phyloP scores from a whole-genome alignment of 2,113 vertebrate genomes.

The Chaenocephalus aceratus region DNA sequence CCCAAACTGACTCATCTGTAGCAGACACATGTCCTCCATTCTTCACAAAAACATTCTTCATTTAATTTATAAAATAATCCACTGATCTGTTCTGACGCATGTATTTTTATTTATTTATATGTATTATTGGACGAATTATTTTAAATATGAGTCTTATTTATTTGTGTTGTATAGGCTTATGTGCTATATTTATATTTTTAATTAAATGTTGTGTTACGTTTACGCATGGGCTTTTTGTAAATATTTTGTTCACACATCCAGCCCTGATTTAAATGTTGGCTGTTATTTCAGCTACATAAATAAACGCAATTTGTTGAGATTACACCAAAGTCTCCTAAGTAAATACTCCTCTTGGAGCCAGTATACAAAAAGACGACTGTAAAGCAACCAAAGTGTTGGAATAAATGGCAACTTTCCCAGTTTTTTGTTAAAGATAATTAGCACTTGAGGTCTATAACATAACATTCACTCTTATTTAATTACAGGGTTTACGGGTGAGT shows the following conservation, averaged over 20 bases:
- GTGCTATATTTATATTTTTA: not conserved
- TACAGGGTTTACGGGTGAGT: conserved; percentile 26
- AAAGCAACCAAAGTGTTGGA: not conserved
- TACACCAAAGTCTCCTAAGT: not conserved
- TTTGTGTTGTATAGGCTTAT: conserved; percentile 17
- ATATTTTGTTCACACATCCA: not conserved
- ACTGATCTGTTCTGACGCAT: not conserved
- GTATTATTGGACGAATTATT: conserved; percentile 23
- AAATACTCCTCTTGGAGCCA: conserved; percentile 11
- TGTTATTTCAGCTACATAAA: conserved; percentile 26
- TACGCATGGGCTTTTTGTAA: not conserved
- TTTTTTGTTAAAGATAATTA: conserved; percentile 43
- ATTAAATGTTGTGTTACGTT: not conserved
- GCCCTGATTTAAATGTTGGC: not conserved
- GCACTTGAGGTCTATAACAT: conserved; percentile 37
- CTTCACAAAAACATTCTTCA: not conserved
- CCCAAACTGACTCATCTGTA: conserved; percentile 96
- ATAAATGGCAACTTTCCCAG: conserved; percentile 6
- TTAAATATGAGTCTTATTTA: conserved; percentile 25
- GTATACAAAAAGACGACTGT: not conserved
- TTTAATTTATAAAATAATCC: not conserved
- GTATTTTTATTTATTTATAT: conserved; percentile 17
- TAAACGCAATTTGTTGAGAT: conserved; percentile 17
- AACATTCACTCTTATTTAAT: conserved; percentile 51
- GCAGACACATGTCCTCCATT: conserved; percentile 15